Conservation (phyloP, 2,888 invertebrate species). For the Papilio demoleus region DNA sequence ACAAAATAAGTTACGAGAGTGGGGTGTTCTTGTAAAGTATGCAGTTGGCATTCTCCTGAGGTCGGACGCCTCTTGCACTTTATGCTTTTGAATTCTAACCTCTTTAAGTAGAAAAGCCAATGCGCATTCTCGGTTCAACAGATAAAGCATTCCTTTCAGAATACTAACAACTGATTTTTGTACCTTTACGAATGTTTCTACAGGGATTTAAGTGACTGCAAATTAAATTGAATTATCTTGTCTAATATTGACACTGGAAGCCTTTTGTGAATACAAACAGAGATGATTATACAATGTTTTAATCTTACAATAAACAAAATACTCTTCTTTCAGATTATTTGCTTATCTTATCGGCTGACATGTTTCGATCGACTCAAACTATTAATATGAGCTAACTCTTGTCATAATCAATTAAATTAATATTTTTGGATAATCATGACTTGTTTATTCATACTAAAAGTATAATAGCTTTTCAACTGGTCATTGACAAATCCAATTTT, state of each 20-base stretch:
- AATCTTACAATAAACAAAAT: too few relatives aligned
- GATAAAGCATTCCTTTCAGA: slow-evolving; percentile 31
- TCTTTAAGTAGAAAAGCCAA: slow-evolving; percentile 36
- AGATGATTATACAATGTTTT: too few relatives aligned
- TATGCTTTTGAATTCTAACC: slow-evolving; percentile 37
- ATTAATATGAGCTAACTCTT: too few relatives aligned
- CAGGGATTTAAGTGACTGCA: not conserved
- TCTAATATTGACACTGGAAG: not conserved
- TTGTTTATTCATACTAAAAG: too few relatives aligned
- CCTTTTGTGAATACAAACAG: too few relatives aligned
- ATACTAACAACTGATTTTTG: slow-evolving; percentile 29
- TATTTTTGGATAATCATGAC: too few relatives aligned
- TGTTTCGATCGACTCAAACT: too few relatives aligned
- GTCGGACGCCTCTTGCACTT: slow-evolving; percentile 35
- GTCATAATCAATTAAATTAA: too few relatives aligned
- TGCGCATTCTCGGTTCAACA: slow-evolving; percentile 36
- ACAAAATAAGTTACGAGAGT: slow-evolving; percentile 20
- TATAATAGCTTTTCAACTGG: too few relatives aligned
- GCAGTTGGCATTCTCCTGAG: slow-evolving; percentile 32
- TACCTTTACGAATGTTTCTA: slow-evolving; percentile 15
- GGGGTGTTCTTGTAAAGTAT: slow-evolving; percentile 26
- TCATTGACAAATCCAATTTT: too few relatives aligned
- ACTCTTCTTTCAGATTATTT: too few relatives aligned
- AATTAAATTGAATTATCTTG: not conserved
- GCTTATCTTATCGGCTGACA: too few relatives aligned